These are phyloP conservation scores for Hemithea aestivaria DNA, from an alignment of 2,888 invertebrate genomes.

Conservation along the genomic window DNA sequence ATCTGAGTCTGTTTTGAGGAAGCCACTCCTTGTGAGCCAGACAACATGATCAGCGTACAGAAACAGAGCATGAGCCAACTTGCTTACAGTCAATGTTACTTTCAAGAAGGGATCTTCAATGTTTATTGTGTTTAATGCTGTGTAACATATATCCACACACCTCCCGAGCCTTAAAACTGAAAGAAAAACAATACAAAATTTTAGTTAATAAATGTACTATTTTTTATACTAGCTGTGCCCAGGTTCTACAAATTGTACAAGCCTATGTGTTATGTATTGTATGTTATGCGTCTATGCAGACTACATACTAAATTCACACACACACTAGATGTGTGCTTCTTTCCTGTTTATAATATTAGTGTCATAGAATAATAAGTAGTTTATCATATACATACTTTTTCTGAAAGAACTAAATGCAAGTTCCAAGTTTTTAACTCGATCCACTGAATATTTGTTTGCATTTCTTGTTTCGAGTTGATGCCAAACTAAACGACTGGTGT, in stretches of 20 bases:
- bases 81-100: slow-evolving; percentile 86
- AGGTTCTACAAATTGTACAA: no score
- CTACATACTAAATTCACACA: no score
- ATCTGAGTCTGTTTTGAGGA: slow-evolving; percentile 82
- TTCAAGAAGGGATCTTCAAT: slow-evolving; percentile 85
- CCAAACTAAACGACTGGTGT: slow-evolving; percentile 89
- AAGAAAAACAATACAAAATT: slow-evolving; percentile 39
- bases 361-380: no score
- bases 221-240: no score
- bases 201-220: no score
- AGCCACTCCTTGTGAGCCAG: slow-evolving; percentile 89
- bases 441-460: slow-evolving; percentile 82
- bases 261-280: no score
- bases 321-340: no score
- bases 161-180: slow-evolving; percentile 92
- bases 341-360: no score
- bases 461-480: slow-evolving; percentile 83
- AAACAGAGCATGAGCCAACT: slow-evolving; percentile 88
- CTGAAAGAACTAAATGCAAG: slow-evolving; percentile 90
- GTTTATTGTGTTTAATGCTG: slow-evolving; percentile 84
- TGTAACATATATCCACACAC: slow-evolving; percentile 89
- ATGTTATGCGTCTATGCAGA: no score
- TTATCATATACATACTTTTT: slow-evolving; percentile 89
- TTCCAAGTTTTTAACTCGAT: slow-evolving; percentile 89
- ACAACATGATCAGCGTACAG: slow-evolving; percentile 92